Evolutionary conservation across 2,888 invertebrate genomes (phyloP).

Genomic region (Exocentrus adspersus): DNA sequence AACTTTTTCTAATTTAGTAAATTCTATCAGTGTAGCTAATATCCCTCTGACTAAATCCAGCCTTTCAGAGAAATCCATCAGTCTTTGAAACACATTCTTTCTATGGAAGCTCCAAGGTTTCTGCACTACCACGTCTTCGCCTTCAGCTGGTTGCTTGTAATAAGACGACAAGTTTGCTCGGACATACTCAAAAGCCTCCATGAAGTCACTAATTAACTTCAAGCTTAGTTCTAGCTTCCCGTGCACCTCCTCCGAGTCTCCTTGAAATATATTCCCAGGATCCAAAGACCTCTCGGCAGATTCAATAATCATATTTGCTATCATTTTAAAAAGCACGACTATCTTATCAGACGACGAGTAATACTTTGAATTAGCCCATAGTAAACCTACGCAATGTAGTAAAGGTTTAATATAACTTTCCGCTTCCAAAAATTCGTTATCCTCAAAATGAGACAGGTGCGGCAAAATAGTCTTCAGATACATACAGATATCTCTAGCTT

Average conservation of each 20-base stretch:
- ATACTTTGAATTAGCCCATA: slow-evolving; percentile 82
- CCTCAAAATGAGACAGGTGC: slow-evolving; percentile 78
- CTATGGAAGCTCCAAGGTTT: slow-evolving; percentile 82
- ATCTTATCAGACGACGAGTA: slow-evolving; percentile 66
- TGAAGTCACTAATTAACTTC: slow-evolving; percentile 53
- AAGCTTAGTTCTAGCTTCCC: slow-evolving; percentile 54
- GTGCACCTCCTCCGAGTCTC: slow-evolving; percentile 69
- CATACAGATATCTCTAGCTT: slow-evolving; percentile 84
- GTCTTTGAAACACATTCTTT: slow-evolving; percentile 75
- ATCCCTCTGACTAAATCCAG: slow-evolving; percentile 74
- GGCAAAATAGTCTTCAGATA: slow-evolving; percentile 79
- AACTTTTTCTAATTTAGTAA: slow-evolving; percentile 84
- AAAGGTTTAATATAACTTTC: slow-evolving; percentile 72
- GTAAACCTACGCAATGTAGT: slow-evolving; percentile 81
- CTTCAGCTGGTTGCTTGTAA: slow-evolving; percentile 53
- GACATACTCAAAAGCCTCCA: slow-evolving; percentile 64
- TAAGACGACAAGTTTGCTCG: slow-evolving; percentile 62
- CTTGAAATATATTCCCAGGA: slow-evolving; percentile 84
- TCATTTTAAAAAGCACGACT: slow-evolving; percentile 78
- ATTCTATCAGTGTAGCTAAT: slow-evolving; percentile 82
- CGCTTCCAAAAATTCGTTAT: slow-evolving; percentile 74
- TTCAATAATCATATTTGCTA: slow-evolving; percentile 83
- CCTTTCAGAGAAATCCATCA: slow-evolving; percentile 72
- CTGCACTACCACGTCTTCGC: slow-evolving; percentile 65
- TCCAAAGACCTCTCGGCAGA: slow-evolving; percentile 79